phyloP scores from a whole-genome alignment of 2,797 vertebrate genomes.

The Cuculus canorus region DNA sequence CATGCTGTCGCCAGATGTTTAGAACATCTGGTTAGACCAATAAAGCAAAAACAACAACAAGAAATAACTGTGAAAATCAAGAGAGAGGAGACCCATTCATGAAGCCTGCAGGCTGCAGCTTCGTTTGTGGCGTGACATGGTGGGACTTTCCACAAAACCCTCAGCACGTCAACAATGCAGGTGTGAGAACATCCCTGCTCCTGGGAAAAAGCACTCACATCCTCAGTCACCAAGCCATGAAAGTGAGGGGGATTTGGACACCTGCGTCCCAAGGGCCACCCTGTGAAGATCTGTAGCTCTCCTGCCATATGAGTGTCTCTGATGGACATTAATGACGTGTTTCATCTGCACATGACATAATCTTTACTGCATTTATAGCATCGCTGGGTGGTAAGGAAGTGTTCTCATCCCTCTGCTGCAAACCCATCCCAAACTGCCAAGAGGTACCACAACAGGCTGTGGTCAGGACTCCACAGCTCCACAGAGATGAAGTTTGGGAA shows the following conservation, averaged over 20 bases:
- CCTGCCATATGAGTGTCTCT: not conserved
- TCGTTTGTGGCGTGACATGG: accelerated
- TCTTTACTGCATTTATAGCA: not conserved
- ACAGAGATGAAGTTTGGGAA: not conserved
- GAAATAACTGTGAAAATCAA: not conserved
- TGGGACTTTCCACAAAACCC: not conserved
- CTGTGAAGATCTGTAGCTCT: not conserved
- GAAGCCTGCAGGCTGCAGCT: not conserved
- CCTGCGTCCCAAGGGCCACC: not conserved
- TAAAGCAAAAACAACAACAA: constrained; percentile 37
- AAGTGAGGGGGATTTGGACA: not conserved
- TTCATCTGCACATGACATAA: not conserved
- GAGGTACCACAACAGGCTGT: accelerated
- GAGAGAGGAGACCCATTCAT: not conserved
- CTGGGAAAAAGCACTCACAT: not conserved
- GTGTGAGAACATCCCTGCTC: not conserved
- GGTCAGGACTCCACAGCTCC: not conserved
- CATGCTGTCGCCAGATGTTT: constrained; percentile 68
- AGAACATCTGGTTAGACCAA: constrained; percentile 66
- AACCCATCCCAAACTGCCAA: not conserved
- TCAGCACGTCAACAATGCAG: accelerated
- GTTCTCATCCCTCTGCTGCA: not conserved
- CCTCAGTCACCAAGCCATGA: accelerated
- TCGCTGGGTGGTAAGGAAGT: not conserved
- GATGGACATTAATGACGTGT: not conserved